phyloP scores from a whole-genome alignment of 2,888 invertebrate genomes.

The Metopia argyrocephala region DNA sequence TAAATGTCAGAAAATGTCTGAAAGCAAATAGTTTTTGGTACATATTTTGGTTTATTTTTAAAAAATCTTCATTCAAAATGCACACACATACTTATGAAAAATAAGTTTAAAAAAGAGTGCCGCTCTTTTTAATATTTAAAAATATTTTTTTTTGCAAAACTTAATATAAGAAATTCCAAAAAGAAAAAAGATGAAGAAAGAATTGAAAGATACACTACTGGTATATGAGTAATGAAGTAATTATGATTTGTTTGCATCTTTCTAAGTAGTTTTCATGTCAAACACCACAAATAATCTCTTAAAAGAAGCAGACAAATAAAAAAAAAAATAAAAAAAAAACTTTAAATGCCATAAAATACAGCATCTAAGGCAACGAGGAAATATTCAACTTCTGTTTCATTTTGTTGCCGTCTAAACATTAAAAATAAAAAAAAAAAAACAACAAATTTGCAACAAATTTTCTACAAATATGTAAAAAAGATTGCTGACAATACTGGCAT shows the following conservation, averaged over 20 bases:
- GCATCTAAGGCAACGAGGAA: neutral
- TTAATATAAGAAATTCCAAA: neutral
- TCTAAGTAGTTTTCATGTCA: conserved; percentile 33
- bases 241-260: conserved; percentile 40
- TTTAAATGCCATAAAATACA: conserved; percentile 5
- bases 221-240: conserved; percentile 32
- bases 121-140: conserved; percentile 27
- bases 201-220: conserved; percentile 1
- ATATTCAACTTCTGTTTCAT: no score
- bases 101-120: conserved; percentile 7
- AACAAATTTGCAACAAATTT: neutral
- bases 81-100: neutral
- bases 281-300: conserved; percentile 13
- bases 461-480: conserved; percentile 5
- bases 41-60: neutral
- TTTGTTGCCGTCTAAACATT: conserved; percentile 22
- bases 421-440: neutral
- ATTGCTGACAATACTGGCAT: conserved; percentile 47
- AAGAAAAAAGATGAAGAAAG: neutral
- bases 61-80: neutral
- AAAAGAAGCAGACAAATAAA: conserved; percentile 4
- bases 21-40: conserved; percentile 39
- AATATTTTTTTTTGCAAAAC: conserved; percentile 6
- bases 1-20: conserved; percentile 38
- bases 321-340: neutral